phyloP scores from a whole-genome alignment of 30 jellyfish, hydroid and myxozoan species.

The Aurelia aurita region DNA sequence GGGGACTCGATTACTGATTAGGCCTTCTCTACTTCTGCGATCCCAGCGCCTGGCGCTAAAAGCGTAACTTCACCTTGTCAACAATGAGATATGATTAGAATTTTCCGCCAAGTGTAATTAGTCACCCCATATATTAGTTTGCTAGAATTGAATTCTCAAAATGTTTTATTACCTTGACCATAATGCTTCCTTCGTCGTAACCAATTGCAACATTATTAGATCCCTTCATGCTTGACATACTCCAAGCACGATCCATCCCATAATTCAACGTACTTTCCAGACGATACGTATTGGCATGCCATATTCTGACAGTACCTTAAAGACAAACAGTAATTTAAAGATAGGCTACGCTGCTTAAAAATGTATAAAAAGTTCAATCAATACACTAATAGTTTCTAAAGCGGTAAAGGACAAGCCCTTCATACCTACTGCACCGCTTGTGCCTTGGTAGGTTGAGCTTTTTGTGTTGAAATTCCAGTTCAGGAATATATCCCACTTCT shows the following conservation, averaged over 20 bases:
- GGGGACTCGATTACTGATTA: too few species aligned
- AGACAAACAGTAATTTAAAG: background rate
- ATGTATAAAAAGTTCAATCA: background rate
- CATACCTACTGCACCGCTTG: too few species aligned
- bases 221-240: constrained; percentile 93
- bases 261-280: constrained; percentile 95
- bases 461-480: too few species aligned
- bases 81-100: too few species aligned
- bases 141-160: background rate
- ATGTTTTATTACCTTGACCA: constrained; percentile 79
- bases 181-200: constrained; percentile 97
- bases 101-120: too few species aligned
- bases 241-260: constrained; percentile 99
- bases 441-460: too few species aligned
- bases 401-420: background rate
- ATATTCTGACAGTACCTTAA: constrained; percentile 91
- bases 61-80: too few species aligned
- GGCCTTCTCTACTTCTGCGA: too few species aligned
- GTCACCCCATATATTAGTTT: too few species aligned
- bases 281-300: constrained; percentile 98
- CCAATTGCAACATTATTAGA: constrained; percentile 95
- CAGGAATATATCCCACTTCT: too few species aligned
- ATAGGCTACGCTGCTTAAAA: too few species aligned
- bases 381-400: background rate
- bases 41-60: too few species aligned